Percentiles rank a stretch among this genome's conserved stretches.
phyloP scores from a whole-genome alignment of 2,113 vertebrate species.

The Terrapene triunguis region DNA sequence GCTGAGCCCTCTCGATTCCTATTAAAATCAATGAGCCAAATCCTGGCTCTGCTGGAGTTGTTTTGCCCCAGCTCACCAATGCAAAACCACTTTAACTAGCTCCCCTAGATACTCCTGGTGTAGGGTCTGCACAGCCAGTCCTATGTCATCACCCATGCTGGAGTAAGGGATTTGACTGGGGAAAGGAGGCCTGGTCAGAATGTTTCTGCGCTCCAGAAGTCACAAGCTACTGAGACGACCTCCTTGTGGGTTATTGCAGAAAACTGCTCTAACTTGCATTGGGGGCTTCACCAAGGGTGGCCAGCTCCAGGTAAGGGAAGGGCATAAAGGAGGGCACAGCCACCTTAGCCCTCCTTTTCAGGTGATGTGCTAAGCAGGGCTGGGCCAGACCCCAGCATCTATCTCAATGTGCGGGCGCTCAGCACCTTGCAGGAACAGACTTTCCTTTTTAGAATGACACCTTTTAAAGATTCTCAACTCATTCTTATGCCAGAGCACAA shows the following conservation, averaged over 20 bases:
- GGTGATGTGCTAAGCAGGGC: not conserved
- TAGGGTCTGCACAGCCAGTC: not conserved
- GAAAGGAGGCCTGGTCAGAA: not conserved
- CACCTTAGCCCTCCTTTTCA: not conserved
- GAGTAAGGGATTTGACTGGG: not conserved
- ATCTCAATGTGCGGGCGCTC: not conserved
- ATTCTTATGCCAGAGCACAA: not conserved
- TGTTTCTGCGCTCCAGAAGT: not conserved
- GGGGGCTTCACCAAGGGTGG: not conserved
- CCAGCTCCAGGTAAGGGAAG: not conserved
- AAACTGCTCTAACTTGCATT: not conserved
- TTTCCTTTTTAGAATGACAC: conserved; percentile 19
- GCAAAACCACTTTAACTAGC: not conserved
- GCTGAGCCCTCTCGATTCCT: not conserved
- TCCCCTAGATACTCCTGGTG: not conserved
- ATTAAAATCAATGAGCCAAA: not conserved
- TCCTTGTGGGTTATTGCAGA: not conserved
- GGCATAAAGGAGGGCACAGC: not conserved
- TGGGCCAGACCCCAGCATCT: not conserved
- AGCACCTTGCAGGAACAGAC: not conserved
- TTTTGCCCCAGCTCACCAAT: not conserved
- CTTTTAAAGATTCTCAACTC: not conserved
- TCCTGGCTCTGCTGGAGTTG: not conserved
- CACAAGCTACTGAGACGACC: not conserved
- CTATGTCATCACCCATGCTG: not conserved